A percentile compares a stretch with the other conserved stretches of the same genome.
phyloP scores from a whole-genome alignment of 1,140 invertebrate species.

The Drosophila dunni region DNA sequence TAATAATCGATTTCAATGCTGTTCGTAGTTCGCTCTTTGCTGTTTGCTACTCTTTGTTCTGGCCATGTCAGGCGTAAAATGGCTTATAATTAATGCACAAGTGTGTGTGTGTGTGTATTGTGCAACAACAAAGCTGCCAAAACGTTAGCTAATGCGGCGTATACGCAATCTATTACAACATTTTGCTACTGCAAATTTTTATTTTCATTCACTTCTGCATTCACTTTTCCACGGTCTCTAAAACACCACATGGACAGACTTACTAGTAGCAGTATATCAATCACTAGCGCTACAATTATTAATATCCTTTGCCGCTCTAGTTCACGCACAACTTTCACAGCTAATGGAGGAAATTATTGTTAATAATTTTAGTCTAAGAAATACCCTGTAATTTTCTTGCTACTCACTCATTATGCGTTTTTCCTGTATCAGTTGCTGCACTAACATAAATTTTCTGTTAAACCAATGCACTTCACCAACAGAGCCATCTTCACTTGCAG shows the following conservation, averaged over 20 bases:
- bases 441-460: neutral
- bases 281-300: neutral
- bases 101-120: conserved; percentile 8
- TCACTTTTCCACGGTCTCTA: neutral
- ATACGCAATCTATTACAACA: conserved; percentile 1
- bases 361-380: neutral
- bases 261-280: neutral
- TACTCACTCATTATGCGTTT: conserved; percentile 4
- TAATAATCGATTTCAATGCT: conserved; percentile 52
- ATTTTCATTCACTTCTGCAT: neutral
- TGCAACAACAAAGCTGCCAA: conserved; percentile 13
- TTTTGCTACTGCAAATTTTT: neutral
- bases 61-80: conserved; percentile 45
- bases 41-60: neutral
- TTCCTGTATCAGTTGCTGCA: neutral
- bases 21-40: conserved; percentile 2
- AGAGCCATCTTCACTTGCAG: neutral
- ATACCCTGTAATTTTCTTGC: neutral
- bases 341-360: neutral
- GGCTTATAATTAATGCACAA: conserved; percentile 64
- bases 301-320: conserved; percentile 4
- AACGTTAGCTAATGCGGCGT: conserved; percentile 18
- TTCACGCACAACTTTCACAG: neutral
- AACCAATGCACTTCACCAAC: neutral
- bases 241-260: neutral